Percentiles rank a stretch among this genome's conserved stretches.
phyloP scores from a whole-genome alignment of 2,113 vertebrate species.

The Sphyrna mokarran region DNA sequence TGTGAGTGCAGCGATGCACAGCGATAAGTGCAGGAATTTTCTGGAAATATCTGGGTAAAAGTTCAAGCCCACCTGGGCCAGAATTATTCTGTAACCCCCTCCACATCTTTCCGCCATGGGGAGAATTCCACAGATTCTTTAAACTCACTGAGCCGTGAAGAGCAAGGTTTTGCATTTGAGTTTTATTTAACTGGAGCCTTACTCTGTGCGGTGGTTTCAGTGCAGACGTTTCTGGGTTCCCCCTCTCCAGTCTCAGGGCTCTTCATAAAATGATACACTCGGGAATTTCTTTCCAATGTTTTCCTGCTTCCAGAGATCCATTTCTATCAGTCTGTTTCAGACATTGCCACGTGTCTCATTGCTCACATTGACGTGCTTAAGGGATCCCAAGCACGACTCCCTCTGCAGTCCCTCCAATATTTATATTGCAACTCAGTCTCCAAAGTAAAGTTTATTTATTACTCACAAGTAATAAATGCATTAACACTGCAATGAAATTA shows the following conservation, averaged over 20 bases:
- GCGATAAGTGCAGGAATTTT: conserved; percentile 18
- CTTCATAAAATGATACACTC: background rate
- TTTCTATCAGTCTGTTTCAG: background rate
- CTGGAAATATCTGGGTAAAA: conserved; percentile 23
- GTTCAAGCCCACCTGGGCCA: background rate
- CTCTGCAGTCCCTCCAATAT: background rate
- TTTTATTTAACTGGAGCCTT: background rate
- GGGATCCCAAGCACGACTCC: background rate
- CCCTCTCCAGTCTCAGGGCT: background rate
- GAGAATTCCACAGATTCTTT: conserved; percentile 16
- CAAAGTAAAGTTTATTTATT: background rate
- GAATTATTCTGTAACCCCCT: background rate
- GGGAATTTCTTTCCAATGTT: background rate
- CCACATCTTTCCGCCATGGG: background rate
- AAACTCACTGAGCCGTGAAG: background rate
- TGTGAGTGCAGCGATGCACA: background rate
- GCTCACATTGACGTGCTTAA: background rate
- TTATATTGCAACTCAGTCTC: background rate
- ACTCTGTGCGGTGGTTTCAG: background rate
- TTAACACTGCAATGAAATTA: too few relatives aligned
- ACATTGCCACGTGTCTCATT: background rate
- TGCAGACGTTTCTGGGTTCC: background rate
- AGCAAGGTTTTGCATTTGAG: background rate
- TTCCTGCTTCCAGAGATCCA: background rate
- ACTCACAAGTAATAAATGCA: too few relatives aligned